phyloP scores from a whole-genome alignment of 2,797 vertebrate genomes.

The Amphiprion clarkii region DNA sequence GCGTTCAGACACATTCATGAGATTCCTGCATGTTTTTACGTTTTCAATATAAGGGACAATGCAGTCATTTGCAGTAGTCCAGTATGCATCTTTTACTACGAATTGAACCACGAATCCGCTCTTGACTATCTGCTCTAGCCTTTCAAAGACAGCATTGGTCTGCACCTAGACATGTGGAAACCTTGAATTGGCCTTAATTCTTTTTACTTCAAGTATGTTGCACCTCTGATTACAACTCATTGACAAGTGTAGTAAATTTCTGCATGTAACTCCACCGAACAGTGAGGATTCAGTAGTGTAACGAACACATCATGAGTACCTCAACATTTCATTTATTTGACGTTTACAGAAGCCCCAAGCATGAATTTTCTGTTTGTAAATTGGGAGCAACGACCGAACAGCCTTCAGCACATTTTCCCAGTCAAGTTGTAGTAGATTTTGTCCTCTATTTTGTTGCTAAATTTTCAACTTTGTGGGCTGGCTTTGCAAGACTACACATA shows the following conservation, averaged over 20 bases:
- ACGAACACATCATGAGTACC: background rate
- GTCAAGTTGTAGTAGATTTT: background rate
- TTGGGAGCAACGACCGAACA: background rate
- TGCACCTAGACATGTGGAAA: no score
- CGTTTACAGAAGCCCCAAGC: background rate
- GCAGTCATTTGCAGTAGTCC: no score
- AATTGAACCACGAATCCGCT: no score
- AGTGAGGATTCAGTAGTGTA: background rate
- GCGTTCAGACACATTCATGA: no score
- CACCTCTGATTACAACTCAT: background rate
- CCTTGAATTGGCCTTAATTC: no score
- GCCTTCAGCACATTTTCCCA: background rate
- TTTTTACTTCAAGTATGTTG: background rate
- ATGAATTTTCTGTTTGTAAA: no score
- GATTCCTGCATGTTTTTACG: no score
- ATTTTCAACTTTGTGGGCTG: conserved; percentile 7
- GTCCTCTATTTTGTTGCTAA: no score
- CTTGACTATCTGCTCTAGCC: no score
- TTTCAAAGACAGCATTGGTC: no score
- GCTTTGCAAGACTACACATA: conserved; percentile 34
- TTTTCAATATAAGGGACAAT: no score
- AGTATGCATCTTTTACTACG: no score
- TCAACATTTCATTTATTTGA: background rate
- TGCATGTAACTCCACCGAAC: background rate
- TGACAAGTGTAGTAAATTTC: background rate